phyloP scores from a whole-genome alignment of 2,888 invertebrate species.

The Eristalis intricaria region DNA sequence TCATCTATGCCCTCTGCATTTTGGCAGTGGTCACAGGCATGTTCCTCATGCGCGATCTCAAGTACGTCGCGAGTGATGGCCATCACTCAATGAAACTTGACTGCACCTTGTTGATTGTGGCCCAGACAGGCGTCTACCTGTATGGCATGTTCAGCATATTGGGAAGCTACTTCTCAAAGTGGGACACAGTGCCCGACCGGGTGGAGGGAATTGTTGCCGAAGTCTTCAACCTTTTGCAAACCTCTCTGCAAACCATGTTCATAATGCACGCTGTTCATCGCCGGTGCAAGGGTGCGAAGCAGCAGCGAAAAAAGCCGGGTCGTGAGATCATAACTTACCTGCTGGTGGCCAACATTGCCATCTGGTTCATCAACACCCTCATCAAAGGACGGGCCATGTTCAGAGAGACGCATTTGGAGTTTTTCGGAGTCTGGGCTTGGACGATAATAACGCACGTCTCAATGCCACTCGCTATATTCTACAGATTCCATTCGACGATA shows the following conservation, averaged over 20 bases:
- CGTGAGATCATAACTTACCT: constrained; percentile 93
- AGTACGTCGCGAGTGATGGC: constrained; percentile 84
- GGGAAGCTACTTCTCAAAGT: constrained; percentile 82
- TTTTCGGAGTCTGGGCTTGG: constrained; percentile 95
- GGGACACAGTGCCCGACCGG: constrained; percentile 82
- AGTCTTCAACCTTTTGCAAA: constrained; percentile 88
- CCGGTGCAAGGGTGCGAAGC: constrained; percentile 87
- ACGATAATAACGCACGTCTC: constrained; percentile 94
- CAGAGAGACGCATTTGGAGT: constrained; percentile 89
- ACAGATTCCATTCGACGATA: constrained; percentile 94
- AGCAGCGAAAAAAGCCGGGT: constrained; percentile 89
- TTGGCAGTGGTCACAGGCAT: constrained; percentile 85
- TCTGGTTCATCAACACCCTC: constrained; percentile 93
- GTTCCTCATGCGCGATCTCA: constrained; percentile 85
- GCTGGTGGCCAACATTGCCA: constrained; percentile 90
- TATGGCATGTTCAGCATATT: constrained; percentile 94
- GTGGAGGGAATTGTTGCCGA: constrained; percentile 87
- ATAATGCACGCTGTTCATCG: constrained; percentile 89
- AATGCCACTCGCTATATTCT: constrained; percentile 94
- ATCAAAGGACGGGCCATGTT: constrained; percentile 92
- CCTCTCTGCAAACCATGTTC: constrained; percentile 90
- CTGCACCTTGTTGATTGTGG: constrained; percentile 91
- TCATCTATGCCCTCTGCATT: constrained; percentile 87
- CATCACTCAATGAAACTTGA: constrained; percentile 84
- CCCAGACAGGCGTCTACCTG: constrained; percentile 93